Conservation (phyloP, 2,797 vertebrate genomes). For the Gobionotothen gibberifrons region DNA sequence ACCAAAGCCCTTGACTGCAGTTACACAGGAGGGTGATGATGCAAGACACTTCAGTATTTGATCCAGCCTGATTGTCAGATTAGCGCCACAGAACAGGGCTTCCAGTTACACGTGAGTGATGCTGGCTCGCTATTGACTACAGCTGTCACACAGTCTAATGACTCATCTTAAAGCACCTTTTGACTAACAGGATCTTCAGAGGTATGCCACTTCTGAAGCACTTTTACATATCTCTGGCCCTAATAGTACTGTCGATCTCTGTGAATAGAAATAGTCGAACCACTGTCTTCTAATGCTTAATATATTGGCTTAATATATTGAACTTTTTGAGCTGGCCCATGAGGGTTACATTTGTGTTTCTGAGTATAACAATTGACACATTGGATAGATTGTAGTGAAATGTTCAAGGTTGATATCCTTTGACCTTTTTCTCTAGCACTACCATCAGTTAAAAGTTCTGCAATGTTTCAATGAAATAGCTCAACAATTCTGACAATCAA, state of each 20-base stretch:
- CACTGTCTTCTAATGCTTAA: slow-evolving; percentile 54
- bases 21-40: slow-evolving; percentile 58
- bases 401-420: not conserved
- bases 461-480: not conserved
- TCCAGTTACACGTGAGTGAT: slow-evolving; percentile 66
- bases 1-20: slow-evolving; percentile 44
- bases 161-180: slow-evolving; percentile 65
- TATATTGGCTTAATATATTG: slow-evolving; percentile 35
- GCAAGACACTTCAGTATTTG: slow-evolving; percentile 58
- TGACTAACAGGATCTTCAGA: slow-evolving; percentile 70
- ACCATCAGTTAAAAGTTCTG: not conserved
- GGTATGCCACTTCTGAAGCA: slow-evolving; percentile 47
- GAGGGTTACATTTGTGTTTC: not conserved
- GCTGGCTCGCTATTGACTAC: slow-evolving; percentile 65
- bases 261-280: slow-evolving; percentile 49
- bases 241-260: slow-evolving; percentile 29
- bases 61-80: slow-evolving; percentile 66
- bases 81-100: slow-evolving; percentile 56
- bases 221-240: slow-evolving; percentile 22
- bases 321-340: not conserved
- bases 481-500: not conserved
- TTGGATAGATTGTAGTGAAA: not conserved
- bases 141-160: slow-evolving; percentile 69
- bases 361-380: not conserved
- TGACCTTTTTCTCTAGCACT: not conserved